phyloP scores from a whole-genome alignment of 2,797 vertebrate species.

The Manis crassicaudata region DNA sequence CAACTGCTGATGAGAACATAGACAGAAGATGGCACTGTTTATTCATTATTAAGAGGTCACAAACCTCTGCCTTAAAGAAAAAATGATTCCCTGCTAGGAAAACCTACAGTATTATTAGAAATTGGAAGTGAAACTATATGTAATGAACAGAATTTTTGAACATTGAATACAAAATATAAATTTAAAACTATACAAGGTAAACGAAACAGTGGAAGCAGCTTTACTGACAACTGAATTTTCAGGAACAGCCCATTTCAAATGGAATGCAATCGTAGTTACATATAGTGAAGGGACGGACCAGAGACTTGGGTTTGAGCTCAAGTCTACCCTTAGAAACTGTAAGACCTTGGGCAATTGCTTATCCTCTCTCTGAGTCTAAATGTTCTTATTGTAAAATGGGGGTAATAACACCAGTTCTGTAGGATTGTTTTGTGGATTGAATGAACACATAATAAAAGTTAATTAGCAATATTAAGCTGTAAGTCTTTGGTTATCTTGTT shows the following conservation, averaged over 20 bases:
- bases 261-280: not conserved
- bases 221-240: not conserved
- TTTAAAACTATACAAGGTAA: slow-evolving; percentile 24
- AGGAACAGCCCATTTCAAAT: not conserved
- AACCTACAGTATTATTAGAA: slow-evolving; percentile 27
- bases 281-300: not conserved
- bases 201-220: not conserved
- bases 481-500: slow-evolving; percentile 20
- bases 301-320: not conserved
- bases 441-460: not conserved
- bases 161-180: not conserved
- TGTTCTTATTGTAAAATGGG: not conserved
- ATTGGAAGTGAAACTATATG: not conserved
- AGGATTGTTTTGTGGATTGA: not conserved
- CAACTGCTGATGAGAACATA: not conserved
- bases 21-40: slow-evolving; percentile 88
- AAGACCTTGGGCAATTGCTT: not conserved
- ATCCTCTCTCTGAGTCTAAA: not conserved
- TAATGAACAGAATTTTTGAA: not conserved
- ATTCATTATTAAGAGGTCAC: slow-evolving; percentile 70
- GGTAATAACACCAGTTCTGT: not conserved
- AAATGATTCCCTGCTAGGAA: slow-evolving; percentile 22
- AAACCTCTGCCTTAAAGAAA: not conserved
- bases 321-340: not conserved
- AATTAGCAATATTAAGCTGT: not conserved